phyloP scores from a whole-genome alignment of 2,113 vertebrate species.

The Kryptolebias marmoratus region DNA sequence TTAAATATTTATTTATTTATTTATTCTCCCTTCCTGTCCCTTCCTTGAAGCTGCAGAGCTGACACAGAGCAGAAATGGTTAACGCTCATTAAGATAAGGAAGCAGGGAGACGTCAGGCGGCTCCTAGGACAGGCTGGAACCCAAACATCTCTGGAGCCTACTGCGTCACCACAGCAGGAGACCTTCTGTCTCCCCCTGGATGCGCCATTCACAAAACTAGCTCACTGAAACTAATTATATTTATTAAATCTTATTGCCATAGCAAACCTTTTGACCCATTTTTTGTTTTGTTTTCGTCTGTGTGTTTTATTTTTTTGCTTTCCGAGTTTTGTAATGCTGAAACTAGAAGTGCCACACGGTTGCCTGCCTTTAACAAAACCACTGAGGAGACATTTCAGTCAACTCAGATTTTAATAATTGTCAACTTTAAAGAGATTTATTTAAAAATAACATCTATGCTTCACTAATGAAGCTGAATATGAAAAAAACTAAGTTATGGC shows the following conservation, averaged over 20 bases:
- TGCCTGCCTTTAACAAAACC: neutral
- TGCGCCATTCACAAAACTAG: neutral
- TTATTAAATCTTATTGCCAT: neutral
- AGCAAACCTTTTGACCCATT: neutral
- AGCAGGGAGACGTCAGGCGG: slow-evolving; percentile 65
- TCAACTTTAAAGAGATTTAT: no score
- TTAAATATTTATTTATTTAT: neutral
- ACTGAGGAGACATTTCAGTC: no score
- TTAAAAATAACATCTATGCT: no score
- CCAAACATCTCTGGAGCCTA: slow-evolving; percentile 65
- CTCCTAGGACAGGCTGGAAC: slow-evolving; percentile 70
- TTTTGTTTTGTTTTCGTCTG: neutral
- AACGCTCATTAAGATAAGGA: slow-evolving; percentile 79
- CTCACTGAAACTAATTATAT: neutral
- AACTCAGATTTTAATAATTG: no score
- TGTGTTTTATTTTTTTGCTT: no score
- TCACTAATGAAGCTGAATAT: no score
- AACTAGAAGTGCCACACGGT: neutral
- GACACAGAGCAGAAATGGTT: slow-evolving; percentile 79
- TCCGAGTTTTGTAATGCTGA: neutral
- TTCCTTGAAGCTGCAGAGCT: slow-evolving; percentile 56
- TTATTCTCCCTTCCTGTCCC: slow-evolving; percentile 63
- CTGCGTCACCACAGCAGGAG: slow-evolving; percentile 44
- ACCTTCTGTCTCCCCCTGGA: neutral
- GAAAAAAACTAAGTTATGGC: no score